phyloP scores from a whole-genome alignment of 2,797 vertebrate species.

The Pangasius mekongensis region DNA sequence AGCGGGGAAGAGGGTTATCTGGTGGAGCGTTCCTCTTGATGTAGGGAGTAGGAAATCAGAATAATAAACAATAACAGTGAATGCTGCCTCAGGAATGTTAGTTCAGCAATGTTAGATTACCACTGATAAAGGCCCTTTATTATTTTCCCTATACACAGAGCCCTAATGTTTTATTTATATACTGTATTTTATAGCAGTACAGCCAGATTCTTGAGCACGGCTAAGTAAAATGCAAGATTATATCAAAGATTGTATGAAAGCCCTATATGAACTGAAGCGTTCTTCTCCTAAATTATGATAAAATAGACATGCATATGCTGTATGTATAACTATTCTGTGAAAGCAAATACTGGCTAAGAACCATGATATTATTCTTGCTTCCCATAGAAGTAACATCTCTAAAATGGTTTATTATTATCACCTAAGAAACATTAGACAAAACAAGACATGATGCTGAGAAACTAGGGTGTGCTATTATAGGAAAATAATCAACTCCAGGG shows the following conservation, averaged over 20 bases:
- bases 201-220: neutral
- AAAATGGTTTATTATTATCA: neutral
- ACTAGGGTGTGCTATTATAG: neutral
- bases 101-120: conserved; percentile 26
- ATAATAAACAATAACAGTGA: conserved; percentile 35
- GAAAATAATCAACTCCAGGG: neutral
- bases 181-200: too few species aligned
- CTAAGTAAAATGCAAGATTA: neutral
- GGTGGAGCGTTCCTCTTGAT: neutral
- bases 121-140: neutral
- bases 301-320: neutral
- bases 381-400: neutral
- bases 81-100: conserved; percentile 14
- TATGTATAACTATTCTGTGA: neutral
- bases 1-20: neutral
- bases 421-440: neutral
- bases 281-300: neutral
- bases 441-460: neutral
- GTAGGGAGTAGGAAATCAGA: conserved; percentile 11
- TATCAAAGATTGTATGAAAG: neutral
- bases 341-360: neutral
- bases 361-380: neutral
- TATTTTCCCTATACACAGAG: neutral
- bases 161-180: neutral
- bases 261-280: neutral